Percentiles rank a stretch among this genome's conserved stretches.
These are phyloP conservation scores for Cheilosia variabilis DNA, from an alignment of 2,888 invertebrate species.

Conservation along the genomic window DNA sequence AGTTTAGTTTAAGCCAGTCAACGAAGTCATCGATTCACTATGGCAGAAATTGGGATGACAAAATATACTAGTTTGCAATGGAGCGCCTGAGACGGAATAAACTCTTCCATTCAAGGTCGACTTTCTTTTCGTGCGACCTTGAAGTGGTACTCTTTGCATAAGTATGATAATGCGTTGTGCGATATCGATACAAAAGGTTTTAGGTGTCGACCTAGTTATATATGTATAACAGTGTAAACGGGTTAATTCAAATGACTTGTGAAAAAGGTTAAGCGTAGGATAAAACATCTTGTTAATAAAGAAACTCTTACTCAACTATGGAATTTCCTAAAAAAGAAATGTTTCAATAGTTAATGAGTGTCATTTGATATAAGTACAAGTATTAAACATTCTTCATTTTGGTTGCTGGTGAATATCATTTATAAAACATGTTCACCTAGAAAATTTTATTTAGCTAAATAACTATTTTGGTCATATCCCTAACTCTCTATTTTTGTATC, in stretches of 20 bases:
- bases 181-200: slow-evolving; percentile 39
- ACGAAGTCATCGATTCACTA: neutral
- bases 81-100: slow-evolving; percentile 13
- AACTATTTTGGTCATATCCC: too few relatives aligned
- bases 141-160: slow-evolving; percentile 69
- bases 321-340: neutral
- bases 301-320: slow-evolving; percentile 36
- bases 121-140: slow-evolving; percentile 72
- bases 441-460: too few relatives aligned
- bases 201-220: slow-evolving; percentile 56
- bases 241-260: slow-evolving; percentile 43
- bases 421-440: too few relatives aligned
- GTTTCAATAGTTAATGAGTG: too few relatives aligned
- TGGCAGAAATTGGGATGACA: slow-evolving; percentile 41
- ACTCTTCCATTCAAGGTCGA: slow-evolving; percentile 62
- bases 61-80: slow-evolving; percentile 16
- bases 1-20: slow-evolving; percentile 23
- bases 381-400: too few relatives aligned
- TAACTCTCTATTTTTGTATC: too few relatives aligned
- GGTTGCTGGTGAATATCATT: too few relatives aligned
- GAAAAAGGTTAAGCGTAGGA: slow-evolving; percentile 20
- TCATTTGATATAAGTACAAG: too few relatives aligned
- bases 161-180: slow-evolving; percentile 56
- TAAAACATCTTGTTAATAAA: slow-evolving; percentile 18
- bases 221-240: slow-evolving; percentile 45